phyloP scores from a whole-genome alignment of 2,113 vertebrate genomes.

The Seriola rivoliana region DNA sequence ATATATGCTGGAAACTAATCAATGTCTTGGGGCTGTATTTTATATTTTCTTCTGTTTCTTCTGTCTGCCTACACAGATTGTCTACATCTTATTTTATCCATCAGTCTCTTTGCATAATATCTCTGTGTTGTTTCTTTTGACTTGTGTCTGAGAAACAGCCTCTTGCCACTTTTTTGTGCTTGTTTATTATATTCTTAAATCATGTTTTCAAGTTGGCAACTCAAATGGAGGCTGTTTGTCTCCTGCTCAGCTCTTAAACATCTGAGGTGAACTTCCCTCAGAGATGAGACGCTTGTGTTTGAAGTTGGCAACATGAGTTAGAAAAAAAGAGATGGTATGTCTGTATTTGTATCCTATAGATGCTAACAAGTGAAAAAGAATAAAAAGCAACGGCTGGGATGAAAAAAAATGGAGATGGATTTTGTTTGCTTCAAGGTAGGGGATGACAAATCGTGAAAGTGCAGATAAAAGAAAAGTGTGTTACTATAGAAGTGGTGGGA shows the following conservation, averaged over 20 bases:
- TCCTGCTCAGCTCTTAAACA: not conserved
- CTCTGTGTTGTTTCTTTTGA: not conserved
- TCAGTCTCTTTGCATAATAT: not conserved
- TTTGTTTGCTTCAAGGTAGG: not conserved
- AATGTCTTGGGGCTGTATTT: not conserved
- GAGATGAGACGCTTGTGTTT: not conserved
- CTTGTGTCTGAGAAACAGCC: not conserved
- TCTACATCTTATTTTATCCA: not conserved
- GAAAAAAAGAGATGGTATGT: not conserved
- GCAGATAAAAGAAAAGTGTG: not conserved
- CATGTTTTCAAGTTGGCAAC: constrained; percentile 10
- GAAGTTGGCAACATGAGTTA: not conserved
- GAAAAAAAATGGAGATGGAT: not conserved
- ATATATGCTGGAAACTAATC: not conserved
- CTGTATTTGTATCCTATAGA: not conserved
- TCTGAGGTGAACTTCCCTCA: not conserved
- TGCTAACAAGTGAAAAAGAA: not conserved
- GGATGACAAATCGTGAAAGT: not conserved
- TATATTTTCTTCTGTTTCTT: not conserved
- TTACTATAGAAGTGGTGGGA: not conserved
- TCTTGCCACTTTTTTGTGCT: not conserved
- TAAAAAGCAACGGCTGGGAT: not conserved
- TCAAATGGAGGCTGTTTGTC: not conserved
- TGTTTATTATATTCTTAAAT: not conserved
- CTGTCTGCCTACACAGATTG: not conserved